phyloP scores from a whole-genome alignment of 2,888 invertebrate species.

The Acholoe squamosa region DNA sequence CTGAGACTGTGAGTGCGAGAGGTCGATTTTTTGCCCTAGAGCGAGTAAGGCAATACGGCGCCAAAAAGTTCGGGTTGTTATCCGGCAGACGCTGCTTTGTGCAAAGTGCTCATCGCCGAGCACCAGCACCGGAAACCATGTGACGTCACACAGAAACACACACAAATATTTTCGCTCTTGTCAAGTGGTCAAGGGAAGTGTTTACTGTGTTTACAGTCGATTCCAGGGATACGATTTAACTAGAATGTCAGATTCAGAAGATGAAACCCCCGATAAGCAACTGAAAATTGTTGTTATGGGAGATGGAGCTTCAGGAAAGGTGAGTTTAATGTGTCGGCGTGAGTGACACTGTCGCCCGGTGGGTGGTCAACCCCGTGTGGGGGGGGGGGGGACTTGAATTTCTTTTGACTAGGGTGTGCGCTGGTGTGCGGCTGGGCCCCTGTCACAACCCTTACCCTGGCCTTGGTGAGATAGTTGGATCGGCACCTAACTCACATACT shows the following conservation, averaged over 20 bases:
- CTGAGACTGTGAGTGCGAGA: too few species aligned
- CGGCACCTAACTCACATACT: too few species aligned
- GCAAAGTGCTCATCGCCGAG: too few species aligned
- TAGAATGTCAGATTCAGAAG: conserved; percentile 82
- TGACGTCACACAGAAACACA: conserved; percentile 54
- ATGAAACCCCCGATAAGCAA: conserved; percentile 84
- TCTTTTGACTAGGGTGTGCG: too few species aligned
- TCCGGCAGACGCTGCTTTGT: too few species aligned
- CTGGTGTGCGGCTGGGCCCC: too few species aligned
- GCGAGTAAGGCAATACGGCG: too few species aligned
- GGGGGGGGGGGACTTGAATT: too few species aligned
- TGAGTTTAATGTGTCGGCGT: conserved; percentile 83
- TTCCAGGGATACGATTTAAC: not conserved
- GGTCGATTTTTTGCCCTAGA: too few species aligned
- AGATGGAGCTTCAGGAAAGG: conserved; percentile 92
- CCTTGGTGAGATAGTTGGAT: too few species aligned
- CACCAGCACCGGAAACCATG: not conserved
- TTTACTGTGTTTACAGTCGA: not conserved
- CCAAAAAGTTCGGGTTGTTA: too few species aligned
- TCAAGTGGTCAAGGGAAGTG: not conserved
- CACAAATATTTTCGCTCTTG: conserved; percentile 27
- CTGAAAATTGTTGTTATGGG: conserved; percentile 92
- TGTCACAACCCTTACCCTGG: too few species aligned
- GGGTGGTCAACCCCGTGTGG: not conserved
- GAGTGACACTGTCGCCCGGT: not conserved